phyloP scores from a whole-genome alignment of 1,140 invertebrate genomes.

The Platyura marginata region DNA sequence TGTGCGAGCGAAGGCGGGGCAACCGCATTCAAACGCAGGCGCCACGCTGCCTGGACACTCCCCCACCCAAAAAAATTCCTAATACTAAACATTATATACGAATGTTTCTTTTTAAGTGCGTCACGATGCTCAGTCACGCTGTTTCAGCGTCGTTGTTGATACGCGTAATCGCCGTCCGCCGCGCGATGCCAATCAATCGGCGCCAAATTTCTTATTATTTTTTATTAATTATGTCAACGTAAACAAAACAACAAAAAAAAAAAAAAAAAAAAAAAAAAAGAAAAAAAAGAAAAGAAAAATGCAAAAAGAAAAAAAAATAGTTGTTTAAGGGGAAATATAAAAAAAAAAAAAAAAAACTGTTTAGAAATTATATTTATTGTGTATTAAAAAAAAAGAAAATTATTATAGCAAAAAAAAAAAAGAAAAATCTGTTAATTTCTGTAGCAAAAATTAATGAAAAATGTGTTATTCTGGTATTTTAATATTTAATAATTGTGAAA shows the following conservation, averaged over 20 bases:
- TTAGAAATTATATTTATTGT: too few relatives aligned
- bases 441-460: too few relatives aligned
- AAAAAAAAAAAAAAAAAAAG: background rate
- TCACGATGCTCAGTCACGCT: slow-evolving; percentile 5
- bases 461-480: too few relatives aligned
- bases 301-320: too few relatives aligned
- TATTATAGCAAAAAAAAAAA: too few relatives aligned
- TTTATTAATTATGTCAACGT: background rate
- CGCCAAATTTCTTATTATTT: slow-evolving; percentile 1
- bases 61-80: background rate
- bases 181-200: slow-evolving; percentile 3
- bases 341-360: too few relatives aligned
- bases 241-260: background rate
- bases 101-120: slow-evolving; percentile 5
- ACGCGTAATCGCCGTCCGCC: slow-evolving; percentile 5
- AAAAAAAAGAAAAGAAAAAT: too few relatives aligned
- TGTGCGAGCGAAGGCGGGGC: slow-evolving; percentile 1
- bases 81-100: background rate
- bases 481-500: too few relatives aligned
- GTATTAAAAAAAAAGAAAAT: too few relatives aligned
- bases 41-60: background rate
- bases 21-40: slow-evolving; percentile 2
- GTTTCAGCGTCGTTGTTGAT: slow-evolving; percentile 6
- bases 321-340: too few relatives aligned
- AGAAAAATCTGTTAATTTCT: too few relatives aligned